Evolutionary conservation across 1,140 invertebrate genomes (phyloP).

Genomic region (Drosophila sturtevanti): DNA sequence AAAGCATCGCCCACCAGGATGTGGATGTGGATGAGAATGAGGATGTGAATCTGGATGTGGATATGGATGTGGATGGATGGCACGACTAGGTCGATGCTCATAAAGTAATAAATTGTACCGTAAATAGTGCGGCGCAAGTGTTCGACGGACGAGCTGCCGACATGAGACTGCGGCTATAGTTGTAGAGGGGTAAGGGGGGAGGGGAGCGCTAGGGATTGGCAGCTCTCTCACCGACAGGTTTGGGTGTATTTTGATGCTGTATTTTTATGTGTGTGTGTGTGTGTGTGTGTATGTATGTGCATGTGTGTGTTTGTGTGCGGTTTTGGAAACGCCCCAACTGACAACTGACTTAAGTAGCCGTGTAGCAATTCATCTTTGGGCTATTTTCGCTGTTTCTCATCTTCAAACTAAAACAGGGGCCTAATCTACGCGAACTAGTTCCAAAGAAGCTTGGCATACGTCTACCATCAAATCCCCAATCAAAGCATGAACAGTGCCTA

Average conservation of each 20-base stretch:
- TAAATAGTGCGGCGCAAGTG: constrained; percentile 76
- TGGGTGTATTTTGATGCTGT: background rate
- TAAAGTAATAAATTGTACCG: constrained; percentile 82
- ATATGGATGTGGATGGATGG: background rate
- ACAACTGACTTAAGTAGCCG: constrained; percentile 20
- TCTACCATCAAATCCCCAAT: constrained; percentile 1
- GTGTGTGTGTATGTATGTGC: background rate
- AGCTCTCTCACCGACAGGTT: background rate
- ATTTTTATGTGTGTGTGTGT: background rate
- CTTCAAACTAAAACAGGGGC: background rate
- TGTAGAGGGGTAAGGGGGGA: background rate
- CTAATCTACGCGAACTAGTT: constrained; percentile 2
- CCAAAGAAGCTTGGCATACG: background rate
- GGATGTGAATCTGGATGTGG: background rate
- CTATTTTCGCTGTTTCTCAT: constrained; percentile 26
- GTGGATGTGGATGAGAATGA: background rate
- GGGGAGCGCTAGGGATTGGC: no score
- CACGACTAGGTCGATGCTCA: constrained; percentile 62
- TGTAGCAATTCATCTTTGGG: constrained; percentile 69
- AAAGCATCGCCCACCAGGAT: constrained; percentile 31
- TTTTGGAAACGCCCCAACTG: constrained; percentile 6
- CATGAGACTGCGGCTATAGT: constrained; percentile 1
- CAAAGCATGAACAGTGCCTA: background rate
- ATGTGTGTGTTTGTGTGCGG: background rate
- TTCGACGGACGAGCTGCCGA: constrained; percentile 38